These are phyloP conservation scores for Drosophila yakuba DNA, from an alignment of 1,140 invertebrate genomes.

Conservation along the genomic window DNA sequence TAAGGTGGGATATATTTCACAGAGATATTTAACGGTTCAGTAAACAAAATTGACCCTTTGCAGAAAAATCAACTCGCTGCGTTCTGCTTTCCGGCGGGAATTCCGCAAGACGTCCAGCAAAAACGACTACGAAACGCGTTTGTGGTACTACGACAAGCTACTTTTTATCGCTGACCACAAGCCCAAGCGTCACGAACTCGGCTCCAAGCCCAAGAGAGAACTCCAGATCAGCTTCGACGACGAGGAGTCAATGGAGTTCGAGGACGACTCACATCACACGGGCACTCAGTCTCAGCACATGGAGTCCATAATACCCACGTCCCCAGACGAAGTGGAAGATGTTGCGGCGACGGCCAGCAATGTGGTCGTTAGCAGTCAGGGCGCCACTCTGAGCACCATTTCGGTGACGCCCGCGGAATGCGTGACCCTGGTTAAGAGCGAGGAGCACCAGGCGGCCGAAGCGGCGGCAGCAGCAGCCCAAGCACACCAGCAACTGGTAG, in stretches of 20 bases:
- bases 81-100: conserved; percentile 78
- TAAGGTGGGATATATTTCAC: conserved; percentile 25
- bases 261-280: conserved; percentile 71
- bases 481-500: conserved; percentile 67
- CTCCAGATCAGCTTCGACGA: conserved; percentile 66
- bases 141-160: conserved; percentile 83
- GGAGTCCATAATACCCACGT: conserved; percentile 50
- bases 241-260: conserved; percentile 79
- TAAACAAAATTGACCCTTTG: not conserved
- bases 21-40: not conserved
- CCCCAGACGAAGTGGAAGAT: conserved; percentile 52
- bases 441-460: conserved; percentile 62
- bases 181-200: conserved; percentile 65
- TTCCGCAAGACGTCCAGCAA: conserved; percentile 72
- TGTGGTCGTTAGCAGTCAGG: conserved; percentile 68
- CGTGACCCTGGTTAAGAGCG: conserved; percentile 69
- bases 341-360: conserved; percentile 31
- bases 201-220: conserved; percentile 65
- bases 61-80: conserved; percentile 77
- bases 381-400: conserved; percentile 67
- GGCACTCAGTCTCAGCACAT: conserved; percentile 59
- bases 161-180: conserved; percentile 82
- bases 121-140: conserved; percentile 75
- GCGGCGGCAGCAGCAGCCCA: conserved; percentile 55
- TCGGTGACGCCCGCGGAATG: conserved; percentile 73